Evolutionary conservation across 2,113 vertebrate genomes (phyloP).

Genomic region (Perca fluviatilis): DNA sequence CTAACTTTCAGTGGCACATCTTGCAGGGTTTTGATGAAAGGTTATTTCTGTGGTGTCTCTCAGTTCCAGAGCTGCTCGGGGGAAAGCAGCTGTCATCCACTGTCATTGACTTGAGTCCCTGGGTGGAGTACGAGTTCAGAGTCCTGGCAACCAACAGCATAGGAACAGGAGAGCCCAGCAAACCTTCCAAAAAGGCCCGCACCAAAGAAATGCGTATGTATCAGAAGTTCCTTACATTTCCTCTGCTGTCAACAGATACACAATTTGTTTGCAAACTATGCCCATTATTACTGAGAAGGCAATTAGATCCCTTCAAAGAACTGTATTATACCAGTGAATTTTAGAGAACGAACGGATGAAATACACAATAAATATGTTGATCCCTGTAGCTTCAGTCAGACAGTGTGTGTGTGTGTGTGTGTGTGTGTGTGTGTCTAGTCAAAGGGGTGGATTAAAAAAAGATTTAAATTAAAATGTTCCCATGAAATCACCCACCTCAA

Average conservation of each 20-base stretch:
- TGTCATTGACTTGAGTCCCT: conserved; percentile 92
- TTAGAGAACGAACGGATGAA: conserved; percentile 5
- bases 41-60: conserved; percentile 61
- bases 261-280: background rate
- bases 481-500: background rate
- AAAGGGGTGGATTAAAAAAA: background rate
- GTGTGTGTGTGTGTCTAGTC: background rate
- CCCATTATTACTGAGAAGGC: background rate
- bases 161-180: conserved; percentile 95
- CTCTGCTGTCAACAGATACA: background rate
- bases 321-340: background rate
- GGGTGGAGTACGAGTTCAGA: conserved; percentile 97
- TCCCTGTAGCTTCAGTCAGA: conserved; percentile 14
- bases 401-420: background rate
- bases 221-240: conserved; percentile 6
- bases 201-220: conserved; percentile 93
- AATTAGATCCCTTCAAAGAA: conserved; percentile 27
- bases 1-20: conserved; percentile 41
- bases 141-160: conserved; percentile 92
- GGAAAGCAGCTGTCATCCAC: conserved; percentile 91
- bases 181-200: conserved; percentile 89
- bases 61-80: conserved; percentile 91
- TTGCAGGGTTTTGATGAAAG: conserved; percentile 64
- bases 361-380: conserved; percentile 22
- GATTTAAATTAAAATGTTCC: background rate